phyloP scores from a whole-genome alignment of 2,113 vertebrate genomes.

The rat (Rattus norvegicus) region GRCr8 NC_086038.1:8847501-8848000 shows the following conservation, averaged over 20 bases:
- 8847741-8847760: not conserved
- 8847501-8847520: not conserved
- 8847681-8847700: not conserved
- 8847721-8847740: not conserved
- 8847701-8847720: not conserved
- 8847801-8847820: not conserved
- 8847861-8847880: not conserved
- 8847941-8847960: not conserved
- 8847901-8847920: not conserved
- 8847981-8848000: slow-evolving; percentile 87
- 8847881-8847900: not conserved
- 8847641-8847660: not conserved
- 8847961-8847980: slow-evolving; percentile 89
- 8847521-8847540: not conserved
- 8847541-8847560: no score
- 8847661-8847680: not conserved
- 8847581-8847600: not conserved
- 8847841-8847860: no score
- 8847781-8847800: not conserved
- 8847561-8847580: not conserved
- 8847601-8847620: no score
- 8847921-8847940: not conserved
- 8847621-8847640: not conserved
- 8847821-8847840: not conserved
- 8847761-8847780: no score